Conservation (phyloP, 2,888 invertebrate species). For the Arrhopalites spinosus region DNA sequence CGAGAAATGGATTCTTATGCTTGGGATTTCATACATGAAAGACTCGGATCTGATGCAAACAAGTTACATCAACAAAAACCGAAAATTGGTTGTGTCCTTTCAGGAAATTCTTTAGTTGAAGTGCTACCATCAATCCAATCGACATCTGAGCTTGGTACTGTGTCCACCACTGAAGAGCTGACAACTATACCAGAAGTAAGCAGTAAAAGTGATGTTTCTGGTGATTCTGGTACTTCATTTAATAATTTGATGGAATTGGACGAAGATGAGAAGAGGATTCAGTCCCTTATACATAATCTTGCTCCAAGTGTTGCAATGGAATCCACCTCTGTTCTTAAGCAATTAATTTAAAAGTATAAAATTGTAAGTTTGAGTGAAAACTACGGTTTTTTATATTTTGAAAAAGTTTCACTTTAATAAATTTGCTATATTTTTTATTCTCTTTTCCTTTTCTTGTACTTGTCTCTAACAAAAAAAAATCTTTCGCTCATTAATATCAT, state of each 20-base stretch:
- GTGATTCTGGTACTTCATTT: not conserved
- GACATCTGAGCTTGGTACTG: too few species aligned
- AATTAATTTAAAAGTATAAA: too few species aligned
- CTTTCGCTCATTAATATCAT: too few species aligned
- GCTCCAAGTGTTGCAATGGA: not conserved
- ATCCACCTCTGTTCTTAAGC: not conserved
- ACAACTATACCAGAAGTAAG: not conserved
- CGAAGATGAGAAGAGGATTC: slow-evolving; percentile 1
- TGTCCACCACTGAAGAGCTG: not conserved
- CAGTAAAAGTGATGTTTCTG: not conserved
- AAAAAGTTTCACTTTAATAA: too few species aligned
- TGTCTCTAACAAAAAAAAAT: too few species aligned
- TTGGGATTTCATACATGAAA: slow-evolving; percentile 6
- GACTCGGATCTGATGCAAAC: not conserved
- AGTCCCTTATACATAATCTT: not conserved
- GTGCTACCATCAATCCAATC: too few species aligned
- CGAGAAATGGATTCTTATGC: not conserved
- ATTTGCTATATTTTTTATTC: too few species aligned
- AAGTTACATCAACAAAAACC: not conserved
- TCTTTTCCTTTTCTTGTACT: too few species aligned
- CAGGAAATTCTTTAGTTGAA: too few species aligned
- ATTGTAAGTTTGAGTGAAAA: too few species aligned
- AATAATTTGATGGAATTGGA: not conserved
- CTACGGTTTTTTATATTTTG: too few species aligned
- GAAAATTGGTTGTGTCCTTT: not conserved